phyloP scores from a whole-genome alignment of 1,140 invertebrate species.

The Drosophila kepulauana region DNA sequence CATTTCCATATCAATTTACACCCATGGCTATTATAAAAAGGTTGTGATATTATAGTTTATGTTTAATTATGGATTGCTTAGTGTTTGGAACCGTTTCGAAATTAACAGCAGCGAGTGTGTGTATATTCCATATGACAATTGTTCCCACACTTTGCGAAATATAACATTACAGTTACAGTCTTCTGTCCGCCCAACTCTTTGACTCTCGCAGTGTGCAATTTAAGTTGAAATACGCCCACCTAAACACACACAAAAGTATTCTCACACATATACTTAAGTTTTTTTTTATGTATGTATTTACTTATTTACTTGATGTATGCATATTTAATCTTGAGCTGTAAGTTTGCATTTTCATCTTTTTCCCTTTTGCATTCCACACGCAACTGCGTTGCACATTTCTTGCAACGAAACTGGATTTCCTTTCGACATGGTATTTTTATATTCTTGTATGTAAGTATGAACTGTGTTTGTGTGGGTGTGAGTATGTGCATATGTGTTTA shows the following conservation, averaged over 20 bases:
- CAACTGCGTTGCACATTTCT: conserved; percentile 51
- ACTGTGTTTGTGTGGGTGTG: conserved; percentile 13
- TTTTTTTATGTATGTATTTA: background rate
- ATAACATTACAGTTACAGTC: conserved; percentile 5
- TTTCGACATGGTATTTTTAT: conserved; percentile 26
- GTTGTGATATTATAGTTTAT: background rate
- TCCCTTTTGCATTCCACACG: conserved; percentile 51
- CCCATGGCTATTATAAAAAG: background rate
- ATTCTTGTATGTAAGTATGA: background rate
- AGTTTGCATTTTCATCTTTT: conserved; percentile 36
- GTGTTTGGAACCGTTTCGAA: background rate
- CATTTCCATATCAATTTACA: background rate
- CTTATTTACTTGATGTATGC: conserved; percentile 5
- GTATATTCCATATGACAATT: conserved; percentile 3
- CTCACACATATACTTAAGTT: conserved; percentile 5
- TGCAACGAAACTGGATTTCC: conserved; percentile 47
- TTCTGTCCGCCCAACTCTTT: conserved; percentile 11
- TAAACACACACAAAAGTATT: conserved; percentile 6
- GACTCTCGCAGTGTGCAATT: conserved; percentile 1
- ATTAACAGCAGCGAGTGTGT: background rate
- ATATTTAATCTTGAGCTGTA: conserved; percentile 29
- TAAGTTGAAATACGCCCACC: conserved; percentile 13
- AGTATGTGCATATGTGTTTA: conserved; percentile 5
- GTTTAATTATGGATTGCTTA: background rate
- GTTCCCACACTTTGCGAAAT: conserved; percentile 20